phyloP scores from a whole-genome alignment of 2,888 invertebrate genomes.

The Cheilosia vulpina region DNA sequence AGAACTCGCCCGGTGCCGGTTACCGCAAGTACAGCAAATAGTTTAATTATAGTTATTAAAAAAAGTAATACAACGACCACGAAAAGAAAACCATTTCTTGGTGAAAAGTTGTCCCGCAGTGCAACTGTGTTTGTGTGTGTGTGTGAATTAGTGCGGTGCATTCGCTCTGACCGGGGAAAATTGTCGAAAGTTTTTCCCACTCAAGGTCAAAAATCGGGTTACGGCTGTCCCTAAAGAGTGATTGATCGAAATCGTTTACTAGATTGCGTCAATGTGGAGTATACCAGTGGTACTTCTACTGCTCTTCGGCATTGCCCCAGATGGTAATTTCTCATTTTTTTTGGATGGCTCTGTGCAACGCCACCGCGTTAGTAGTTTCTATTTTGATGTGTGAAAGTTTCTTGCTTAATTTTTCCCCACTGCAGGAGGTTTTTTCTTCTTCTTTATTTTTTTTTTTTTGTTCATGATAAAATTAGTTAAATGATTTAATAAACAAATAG shows the following conservation, averaged over 20 bases:
- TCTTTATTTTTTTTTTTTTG: background rate
- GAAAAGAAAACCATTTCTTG: conserved; percentile 53
- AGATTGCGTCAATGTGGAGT: conserved; percentile 45
- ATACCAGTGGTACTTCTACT: conserved; percentile 33
- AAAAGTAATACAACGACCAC: conserved; percentile 18
- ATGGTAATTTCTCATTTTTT: conserved; percentile 62
- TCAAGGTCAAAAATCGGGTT: conserved; percentile 54
- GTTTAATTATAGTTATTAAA: conserved; percentile 26
- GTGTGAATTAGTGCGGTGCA: conserved; percentile 20
- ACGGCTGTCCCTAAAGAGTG: conserved; percentile 17
- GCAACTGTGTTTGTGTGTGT: background rate
- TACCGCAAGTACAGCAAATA: conserved; percentile 25
- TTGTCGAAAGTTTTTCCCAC: conserved; percentile 67
- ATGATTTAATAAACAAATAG: conserved; percentile 65
- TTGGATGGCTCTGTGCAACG: conserved; percentile 28
- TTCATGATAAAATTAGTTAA: conserved; percentile 40
- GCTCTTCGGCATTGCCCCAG: conserved; percentile 26
- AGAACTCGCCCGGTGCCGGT: conserved; percentile 25
- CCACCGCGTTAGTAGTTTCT: conserved; percentile 32
- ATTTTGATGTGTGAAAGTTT: conserved; percentile 70
- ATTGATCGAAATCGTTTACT: conserved; percentile 12
- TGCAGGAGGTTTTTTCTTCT: conserved; percentile 16
- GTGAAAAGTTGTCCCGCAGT: conserved; percentile 49
- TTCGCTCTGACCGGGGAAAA: conserved; percentile 32
- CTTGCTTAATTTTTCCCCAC: conserved; percentile 31